Evolutionary conservation across 2,113 vertebrate genomes (phyloP), one percentile per base, ranked within the genome.

Genomic region (Hydrolagus affinis): DNA sequence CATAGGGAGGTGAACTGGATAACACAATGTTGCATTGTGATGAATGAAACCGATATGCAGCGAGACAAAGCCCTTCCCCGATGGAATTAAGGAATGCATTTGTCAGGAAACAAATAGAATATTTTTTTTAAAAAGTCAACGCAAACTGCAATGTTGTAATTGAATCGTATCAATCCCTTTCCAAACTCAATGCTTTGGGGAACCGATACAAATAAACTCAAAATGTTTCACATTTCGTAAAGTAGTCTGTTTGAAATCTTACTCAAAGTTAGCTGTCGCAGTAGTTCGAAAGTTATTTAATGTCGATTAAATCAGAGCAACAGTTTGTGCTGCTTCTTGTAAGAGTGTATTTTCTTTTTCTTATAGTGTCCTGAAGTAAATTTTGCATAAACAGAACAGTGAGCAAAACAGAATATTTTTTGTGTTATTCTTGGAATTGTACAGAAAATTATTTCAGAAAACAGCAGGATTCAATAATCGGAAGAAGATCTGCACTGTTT

Each of bases 31-130:
- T 83, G 78, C 62, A 32, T 17, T 66, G 25, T 83, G 66, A 66
- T 68, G 32, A 83, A 83, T 83, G 78, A 83, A 83, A 66, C 66
- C 66, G 78, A 83, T 83, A 66, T 83, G 78, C 66, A 66, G 15
- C 66, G 78, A 32, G 78, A 66, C 78, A 83, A 60, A 21, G 15
- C 8, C 30, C 62, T 32, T 32, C 78, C 73, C 78, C 78, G 21
- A 17, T 30, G 21, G 78, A 66, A 83, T 83, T 83, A 56, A 66
- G 78, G 78, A 83, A 83, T 83, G 78, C 32, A 56, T 83, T 60
- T 68, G 25, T 62, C 78, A 66, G 78, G 78, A 83, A 83, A 28
- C 78, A 83, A 68, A 83, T 68, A 25, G 9, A 28, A 32, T 23
- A 64, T 83, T 66, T 64, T 57, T 57, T 64, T 30, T 59, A 44